A percentile compares a stretch with the other conserved stretches of the same genome.
These are phyloP conservation scores for Strigamia crassipes DNA, from an alignment of 2,888 invertebrate species.

Conservation along the genomic window DNA sequence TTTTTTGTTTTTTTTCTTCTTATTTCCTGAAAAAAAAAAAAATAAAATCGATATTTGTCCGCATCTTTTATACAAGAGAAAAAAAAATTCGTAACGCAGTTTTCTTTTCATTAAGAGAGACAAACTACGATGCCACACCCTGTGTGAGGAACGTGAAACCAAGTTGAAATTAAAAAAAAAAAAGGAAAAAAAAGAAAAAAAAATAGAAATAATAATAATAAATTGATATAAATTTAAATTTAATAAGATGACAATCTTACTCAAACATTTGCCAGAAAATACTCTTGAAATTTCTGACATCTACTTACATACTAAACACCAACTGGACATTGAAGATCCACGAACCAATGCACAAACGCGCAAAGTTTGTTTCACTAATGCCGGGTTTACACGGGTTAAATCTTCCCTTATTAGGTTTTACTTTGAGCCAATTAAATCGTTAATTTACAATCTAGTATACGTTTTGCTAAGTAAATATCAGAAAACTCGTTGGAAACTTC, in stretches of 20 bases:
- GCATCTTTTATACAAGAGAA: background rate
- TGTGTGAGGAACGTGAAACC: slow-evolving; percentile 15
- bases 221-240: background rate
- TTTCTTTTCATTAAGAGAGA: background rate
- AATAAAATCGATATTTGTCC: background rate
- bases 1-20: background rate
- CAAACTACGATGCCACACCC: slow-evolving; percentile 16
- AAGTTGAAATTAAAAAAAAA: background rate
- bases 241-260: slow-evolving; percentile 1
- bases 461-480: too few species aligned
- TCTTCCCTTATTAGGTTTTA: background rate
- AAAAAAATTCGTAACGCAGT: background rate
- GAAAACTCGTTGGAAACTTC: too few species aligned
- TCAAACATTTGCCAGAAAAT: background rate
- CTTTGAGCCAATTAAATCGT: too few species aligned
- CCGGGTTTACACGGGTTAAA: background rate
- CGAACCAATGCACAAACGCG: background rate
- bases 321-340: slow-evolving; percentile 30
- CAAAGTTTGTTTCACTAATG: background rate
- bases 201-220: background rate
- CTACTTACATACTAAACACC: slow-evolving; percentile 32
- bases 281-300: slow-evolving; percentile 10
- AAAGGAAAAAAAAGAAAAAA: background rate
- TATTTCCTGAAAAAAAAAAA: background rate
- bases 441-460: too few species aligned